Base-by-base conservation (phyloP, 2,888 invertebrate genomes). In the Dexiosoma caninum region DNA sequence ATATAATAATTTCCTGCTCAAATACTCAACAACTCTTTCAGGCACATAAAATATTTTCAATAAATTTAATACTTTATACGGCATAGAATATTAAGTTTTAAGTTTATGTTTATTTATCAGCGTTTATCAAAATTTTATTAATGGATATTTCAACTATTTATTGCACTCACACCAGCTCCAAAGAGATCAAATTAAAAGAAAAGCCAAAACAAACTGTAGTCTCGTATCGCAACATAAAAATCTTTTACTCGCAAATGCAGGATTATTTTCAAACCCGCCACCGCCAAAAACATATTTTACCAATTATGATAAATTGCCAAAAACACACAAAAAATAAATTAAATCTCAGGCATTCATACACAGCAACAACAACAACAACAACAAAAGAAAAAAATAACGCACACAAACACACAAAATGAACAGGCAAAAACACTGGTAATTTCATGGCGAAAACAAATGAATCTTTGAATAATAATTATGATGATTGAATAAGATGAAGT, bases 271-370 rank as follows among this genome's bases (percentile, higher is more conserved):
- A 62, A n/a, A 69, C 55, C 76, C 51, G 37, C 57, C 51, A 62
- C 46, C 81, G 69, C 67, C 72, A 77, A 77, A 77, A 72, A 77
- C 67, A 81, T 69, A 81, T 72, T 72, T 69, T 69, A 72, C 60
- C 81, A 81, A 81, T 77, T 81, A 81, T 77, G 72, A 81, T 77
- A 81, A 72, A 81, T 81, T 49, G 76, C 81, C 64, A 66, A 72
- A 67, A 60, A 70, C 23, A 46, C 1, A 59, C 51, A 64, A 19
- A 42, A 23, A 40, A 23, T 2, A 14, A 30, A 49, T 51, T 42
- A 23, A 3, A 37, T 30, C 51, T 27, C 37, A 5, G 51, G 16
- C 40, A 19, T 46, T 19, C 2, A 10, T n/a, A n/a, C n/a, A n/a
- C n/a, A n/a, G n/a, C n/a, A n/a, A n/a, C n/a, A n/a, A n/a, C n/a